Evolutionary conservation across 2,113 vertebrate species (phyloP), one percentile per base, ranked within the genome.

Genomic region (Pan paniscus): DNA sequence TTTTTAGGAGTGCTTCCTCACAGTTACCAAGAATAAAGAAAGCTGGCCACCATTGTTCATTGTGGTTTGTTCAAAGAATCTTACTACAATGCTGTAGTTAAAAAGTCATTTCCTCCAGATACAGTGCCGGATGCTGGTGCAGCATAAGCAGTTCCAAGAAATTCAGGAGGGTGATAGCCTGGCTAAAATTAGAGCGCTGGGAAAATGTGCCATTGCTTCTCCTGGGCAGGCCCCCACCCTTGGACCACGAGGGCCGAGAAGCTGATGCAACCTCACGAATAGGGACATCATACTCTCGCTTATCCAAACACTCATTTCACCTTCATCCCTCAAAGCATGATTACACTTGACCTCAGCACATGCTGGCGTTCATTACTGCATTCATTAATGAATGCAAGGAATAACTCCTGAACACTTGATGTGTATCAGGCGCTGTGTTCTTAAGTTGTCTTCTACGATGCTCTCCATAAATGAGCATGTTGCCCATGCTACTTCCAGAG

Each of bases 211-310:
- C 16, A 2, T 13, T 30, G 38, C 46, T 92, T 48, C n/a, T 64
- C 25, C 70, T 2, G 46, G 50, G 38, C 14, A n/a, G 67, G 50
- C 5, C 52, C 35, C 1, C 3, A 0, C 27, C 38, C 78, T 40
- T 8, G 8, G 38, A 38, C 35, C 30, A 1, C 0, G 0, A 75
- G 5, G 7, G 20, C 5, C 0, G 0, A n/a, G 32, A 68, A 43
- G 35, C 48, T 30, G 18, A 38, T 52, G 79, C 78, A 72, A 46
- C 67, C 10, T 46, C 25, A 5, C 0, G 6, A 20, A 22, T 1
- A 40, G 5, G 12, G 13, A 23, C 23, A 27, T 18, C 6, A 4
- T 6, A 22, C 18, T 18, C 79, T 32, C 10, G 0, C 40, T 8
- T 32, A 43, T 46, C 9, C 61, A 52, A 27, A 32, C 38, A 48